phyloP scores from a whole-genome alignment of 2,797 vertebrate genomes.

The Diglossa cyanea region DNA sequence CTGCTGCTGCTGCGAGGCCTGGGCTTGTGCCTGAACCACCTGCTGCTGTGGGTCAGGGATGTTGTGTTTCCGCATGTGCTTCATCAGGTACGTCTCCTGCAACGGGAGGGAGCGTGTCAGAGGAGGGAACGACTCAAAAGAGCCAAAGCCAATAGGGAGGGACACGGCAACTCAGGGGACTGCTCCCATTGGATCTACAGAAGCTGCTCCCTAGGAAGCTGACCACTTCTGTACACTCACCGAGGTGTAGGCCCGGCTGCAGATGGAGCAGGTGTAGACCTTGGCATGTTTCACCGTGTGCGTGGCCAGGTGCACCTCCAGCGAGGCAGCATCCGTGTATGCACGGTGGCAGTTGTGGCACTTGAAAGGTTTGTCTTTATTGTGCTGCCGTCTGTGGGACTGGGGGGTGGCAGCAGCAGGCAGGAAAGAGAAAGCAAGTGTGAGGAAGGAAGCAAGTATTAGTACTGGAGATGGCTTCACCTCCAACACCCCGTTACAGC shows the following conservation, averaged over 20 bases:
- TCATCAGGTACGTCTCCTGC: slow-evolving; percentile 98
- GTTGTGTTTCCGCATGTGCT: slow-evolving; percentile 99
- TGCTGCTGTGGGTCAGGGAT: slow-evolving; percentile 86
- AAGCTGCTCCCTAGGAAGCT: neutral
- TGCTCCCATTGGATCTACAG: neutral
- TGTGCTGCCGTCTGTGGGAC: slow-evolving; percentile 98
- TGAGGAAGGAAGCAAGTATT: neutral
- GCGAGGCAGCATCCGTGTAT: slow-evolving; percentile 89
- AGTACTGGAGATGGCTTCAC: neutral
- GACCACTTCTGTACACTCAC: slow-evolving; percentile 76
- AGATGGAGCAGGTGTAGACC: slow-evolving; percentile 97
- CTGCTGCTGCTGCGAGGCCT: slow-evolving; percentile 76
- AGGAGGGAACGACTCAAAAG: neutral
- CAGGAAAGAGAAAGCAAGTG: neutral
- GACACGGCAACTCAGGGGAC: neutral
- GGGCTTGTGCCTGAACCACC: slow-evolving; percentile 73
- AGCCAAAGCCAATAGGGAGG: neutral
- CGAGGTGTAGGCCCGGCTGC: slow-evolving; percentile 96
- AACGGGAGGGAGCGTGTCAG: accelerated
- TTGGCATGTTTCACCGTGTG: slow-evolving; percentile 98
- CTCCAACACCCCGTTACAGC: neutral
- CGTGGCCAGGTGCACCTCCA: slow-evolving; percentile 95
- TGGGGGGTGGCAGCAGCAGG: slow-evolving; percentile 34
- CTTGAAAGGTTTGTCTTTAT: slow-evolving; percentile 99
- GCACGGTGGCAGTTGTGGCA: slow-evolving; percentile 98